Conservation (phyloP, 2,113 vertebrate species). For the Trochalopteron elliotii region DNA sequence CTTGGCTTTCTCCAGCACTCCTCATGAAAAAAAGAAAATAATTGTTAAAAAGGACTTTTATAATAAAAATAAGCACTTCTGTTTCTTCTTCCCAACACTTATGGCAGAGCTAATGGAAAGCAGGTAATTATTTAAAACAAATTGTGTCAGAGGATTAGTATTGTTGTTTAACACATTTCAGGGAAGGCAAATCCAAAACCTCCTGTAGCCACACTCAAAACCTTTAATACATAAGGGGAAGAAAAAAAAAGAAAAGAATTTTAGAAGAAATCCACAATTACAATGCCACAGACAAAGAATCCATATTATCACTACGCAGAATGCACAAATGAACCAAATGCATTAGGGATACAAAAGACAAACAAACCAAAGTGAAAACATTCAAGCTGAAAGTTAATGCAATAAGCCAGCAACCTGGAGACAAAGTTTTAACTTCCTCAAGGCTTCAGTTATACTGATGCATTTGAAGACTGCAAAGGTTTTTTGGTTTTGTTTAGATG, state of each 20-base stretch:
- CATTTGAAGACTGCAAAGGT: conserved; percentile 39
- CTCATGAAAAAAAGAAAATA: neutral
- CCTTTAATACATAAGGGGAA: neutral
- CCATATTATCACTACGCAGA: conserved; percentile 43
- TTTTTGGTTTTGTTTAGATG: conserved; percentile 50
- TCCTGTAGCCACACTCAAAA: conserved; percentile 32
- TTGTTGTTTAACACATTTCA: neutral
- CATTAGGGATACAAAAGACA: conserved; percentile 67
- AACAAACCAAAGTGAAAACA: conserved; percentile 68
- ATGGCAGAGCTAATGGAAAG: conserved; percentile 3
- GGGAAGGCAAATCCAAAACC: conserved; percentile 6
- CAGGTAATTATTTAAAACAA: neutral
- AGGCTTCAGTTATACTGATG: conserved; percentile 42
- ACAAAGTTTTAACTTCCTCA: conserved; percentile 59
- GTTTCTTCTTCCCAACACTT: conserved; percentile 15
- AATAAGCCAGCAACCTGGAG: conserved; percentile 71
- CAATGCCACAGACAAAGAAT: conserved; percentile 62
- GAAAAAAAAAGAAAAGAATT: conserved; percentile 39
- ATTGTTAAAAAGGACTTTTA: neutral
- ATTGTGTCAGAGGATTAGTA: neutral
- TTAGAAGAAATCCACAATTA: conserved; percentile 66
- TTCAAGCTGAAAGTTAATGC: conserved; percentile 70
- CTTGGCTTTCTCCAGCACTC: neutral
- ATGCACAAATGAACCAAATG: conserved; percentile 62
- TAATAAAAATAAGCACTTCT: neutral